Base-by-base conservation (phyloP, 2,888 invertebrate species). In the Cancer borealis region DNA sequence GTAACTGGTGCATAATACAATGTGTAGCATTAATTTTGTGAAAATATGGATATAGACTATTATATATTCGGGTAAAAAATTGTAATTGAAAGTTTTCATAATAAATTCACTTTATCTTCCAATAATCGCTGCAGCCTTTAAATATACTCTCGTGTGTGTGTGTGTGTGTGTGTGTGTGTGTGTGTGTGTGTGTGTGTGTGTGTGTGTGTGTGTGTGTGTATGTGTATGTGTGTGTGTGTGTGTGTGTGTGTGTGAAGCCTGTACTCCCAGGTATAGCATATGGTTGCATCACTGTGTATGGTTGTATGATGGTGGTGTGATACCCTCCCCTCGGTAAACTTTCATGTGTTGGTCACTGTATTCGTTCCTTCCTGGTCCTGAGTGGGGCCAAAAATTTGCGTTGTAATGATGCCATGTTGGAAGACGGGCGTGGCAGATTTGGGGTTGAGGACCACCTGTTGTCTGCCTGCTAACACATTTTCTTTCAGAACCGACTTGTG, bases 151-250 rank as follows among this genome's bases (percentile, higher is more conserved):
- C 14, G 54, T 54, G 54, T 54, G 54, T 54, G 54, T 54, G 54
- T 54, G 54, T 6, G 88, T 88, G 45, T 39, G 88, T 88, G 88
- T 88, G 88, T 39, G 88, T 88, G 88, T 45, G 88, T 88, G 88
- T 47, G 46, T n/a, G 47, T 88, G 46, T 46, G 46, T 47, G 47
- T 47, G 88, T 88, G 88, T 47, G 88, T 88, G 17, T 88, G 88
- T 88, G 88, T 88, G 88, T 46, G 88, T 88, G 88, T 88, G 88
- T 88, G 88, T 45, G 88, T 88, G 88, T 21, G 88, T 88, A n/a
- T 47, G 47, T 47, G 88, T 88, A 47, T 88, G 88, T 47, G 47
- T 45, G 88, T 88, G 88, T 21, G 49, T 88, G 88, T 47, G 45
- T 88, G 88, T 47, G 88, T 14, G 88, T 88, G 88, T 47, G 47